These are phyloP conservation scores for Synanceia verrucosa DNA, from an alignment of 2,797 vertebrate species.

Conservation along the genomic window DNA sequence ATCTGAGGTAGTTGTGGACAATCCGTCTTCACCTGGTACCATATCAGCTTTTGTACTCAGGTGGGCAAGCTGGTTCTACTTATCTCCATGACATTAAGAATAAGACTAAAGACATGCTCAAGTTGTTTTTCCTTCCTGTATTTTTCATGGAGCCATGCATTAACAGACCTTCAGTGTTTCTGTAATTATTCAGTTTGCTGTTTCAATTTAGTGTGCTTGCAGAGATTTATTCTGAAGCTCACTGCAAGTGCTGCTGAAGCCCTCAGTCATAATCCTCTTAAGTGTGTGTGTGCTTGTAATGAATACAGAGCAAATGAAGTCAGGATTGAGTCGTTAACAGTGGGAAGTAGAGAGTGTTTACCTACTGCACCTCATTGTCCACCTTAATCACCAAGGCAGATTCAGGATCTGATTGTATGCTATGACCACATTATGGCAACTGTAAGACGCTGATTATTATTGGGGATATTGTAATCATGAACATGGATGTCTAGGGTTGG, in stretches of 20 bases:
- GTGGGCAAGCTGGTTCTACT: conserved; percentile 8
- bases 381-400: conserved; percentile 7
- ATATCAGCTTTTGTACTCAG: conserved; percentile 18
- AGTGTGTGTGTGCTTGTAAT: conserved; percentile 22
- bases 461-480: not conserved
- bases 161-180: not conserved
- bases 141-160: conserved; percentile 3
- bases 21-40: not conserved
- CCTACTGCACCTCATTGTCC: not conserved
- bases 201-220: conserved; percentile 9
- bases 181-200: conserved; percentile 7
- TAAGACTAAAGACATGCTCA: not conserved
- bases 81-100: not conserved
- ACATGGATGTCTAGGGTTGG: not conserved
- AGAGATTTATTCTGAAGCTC: conserved; percentile 59
- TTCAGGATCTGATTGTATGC: conserved; percentile 18
- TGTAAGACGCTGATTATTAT: conserved; percentile 7
- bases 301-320: conserved; percentile 48
- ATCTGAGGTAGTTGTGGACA: conserved; percentile 16
- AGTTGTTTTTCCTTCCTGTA: conserved; percentile 3
- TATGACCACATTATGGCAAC: conserved; percentile 5
- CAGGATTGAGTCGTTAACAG: not conserved
- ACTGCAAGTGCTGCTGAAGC: conserved; percentile 43
- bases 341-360: not conserved
- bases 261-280: conserved; percentile 70